These are phyloP conservation scores for Stenolophus ochropezus DNA, from an alignment of 2,888 invertebrate species.

Conservation along the genomic window DNA sequence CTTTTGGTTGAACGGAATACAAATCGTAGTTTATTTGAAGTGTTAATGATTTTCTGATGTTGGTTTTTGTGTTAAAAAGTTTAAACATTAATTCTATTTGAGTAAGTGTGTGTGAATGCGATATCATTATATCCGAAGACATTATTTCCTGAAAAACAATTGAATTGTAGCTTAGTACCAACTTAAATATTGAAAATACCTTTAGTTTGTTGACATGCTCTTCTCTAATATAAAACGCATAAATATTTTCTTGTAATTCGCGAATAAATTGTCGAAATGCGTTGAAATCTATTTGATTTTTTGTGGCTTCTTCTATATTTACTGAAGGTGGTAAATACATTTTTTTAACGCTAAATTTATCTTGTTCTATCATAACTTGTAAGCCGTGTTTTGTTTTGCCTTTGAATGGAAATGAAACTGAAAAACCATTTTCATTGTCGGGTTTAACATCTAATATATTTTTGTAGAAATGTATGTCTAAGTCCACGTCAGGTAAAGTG, in stretches of 20 bases:
- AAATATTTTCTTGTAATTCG: slow-evolving; percentile 19
- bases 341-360: not conserved
- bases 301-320: not conserved
- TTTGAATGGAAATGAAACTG: not conserved
- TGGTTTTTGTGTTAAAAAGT: slow-evolving; percentile 14
- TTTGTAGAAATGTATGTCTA: not conserved
- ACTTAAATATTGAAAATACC: not conserved
- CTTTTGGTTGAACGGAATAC: not conserved
- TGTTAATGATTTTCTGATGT: not conserved
- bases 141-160: slow-evolving; percentile 22
- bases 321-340: slow-evolving; percentile 8
- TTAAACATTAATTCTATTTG: slow-evolving; percentile 35
- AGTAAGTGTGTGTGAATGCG: not conserved
- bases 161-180: not conserved
- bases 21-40: slow-evolving; percentile 7
- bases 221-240: slow-evolving; percentile 34
- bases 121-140: not conserved
- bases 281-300: not conserved
- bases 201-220: slow-evolving; percentile 35
- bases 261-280: not conserved
- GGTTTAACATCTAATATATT: not conserved
- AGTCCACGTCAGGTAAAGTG: not conserved
- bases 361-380: not conserved
- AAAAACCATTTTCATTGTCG: not conserved
- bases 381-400: not conserved